Evolutionary conservation across 2,113 vertebrate genomes (phyloP).

Genomic region (Lota lota): DNA sequence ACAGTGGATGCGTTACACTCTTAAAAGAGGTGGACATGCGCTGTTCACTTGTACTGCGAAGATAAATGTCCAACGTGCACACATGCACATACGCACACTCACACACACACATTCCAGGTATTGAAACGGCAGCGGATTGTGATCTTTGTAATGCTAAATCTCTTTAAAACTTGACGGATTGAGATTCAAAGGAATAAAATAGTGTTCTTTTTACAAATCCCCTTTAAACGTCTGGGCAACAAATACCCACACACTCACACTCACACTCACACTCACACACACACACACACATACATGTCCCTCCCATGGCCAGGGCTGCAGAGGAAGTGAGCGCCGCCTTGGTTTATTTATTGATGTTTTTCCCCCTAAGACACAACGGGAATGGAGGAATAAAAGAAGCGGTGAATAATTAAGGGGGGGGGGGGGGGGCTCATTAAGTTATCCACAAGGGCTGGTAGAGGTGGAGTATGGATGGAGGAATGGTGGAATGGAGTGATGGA

Average conservation of each 20-base stretch:
- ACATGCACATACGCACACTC: constrained; percentile 9
- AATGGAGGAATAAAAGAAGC: constrained; percentile 58
- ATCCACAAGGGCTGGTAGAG: constrained; percentile 27
- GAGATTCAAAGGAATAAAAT: constrained; percentile 16
- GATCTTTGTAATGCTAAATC: constrained; percentile 18
- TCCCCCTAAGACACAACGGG: constrained; percentile 68
- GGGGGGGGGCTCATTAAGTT: constrained; percentile 68
- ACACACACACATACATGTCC: constrained; percentile 8
- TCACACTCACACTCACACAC: constrained; percentile 4
- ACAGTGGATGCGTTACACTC: not conserved
- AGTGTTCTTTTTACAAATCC: constrained; percentile 2
- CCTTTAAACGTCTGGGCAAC: not conserved
- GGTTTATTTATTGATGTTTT: constrained; percentile 76
- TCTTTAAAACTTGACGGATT: constrained; percentile 21
- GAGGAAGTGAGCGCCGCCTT: constrained; percentile 39
- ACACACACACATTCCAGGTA: constrained; percentile 5
- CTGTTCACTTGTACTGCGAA: not conserved
- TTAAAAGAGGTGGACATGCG: not conserved
- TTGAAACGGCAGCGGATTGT: constrained; percentile 23
- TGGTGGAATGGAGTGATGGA: constrained; percentile 28
- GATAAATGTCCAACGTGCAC: not conserved
- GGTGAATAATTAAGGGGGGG: constrained; percentile 73
- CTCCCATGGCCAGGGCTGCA: constrained; percentile 25
- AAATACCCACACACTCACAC: not conserved
- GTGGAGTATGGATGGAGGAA: constrained; percentile 19